Evolutionary conservation across 2,888 invertebrate species (phyloP).

Genomic region (Diarsia brunnea): DNA sequence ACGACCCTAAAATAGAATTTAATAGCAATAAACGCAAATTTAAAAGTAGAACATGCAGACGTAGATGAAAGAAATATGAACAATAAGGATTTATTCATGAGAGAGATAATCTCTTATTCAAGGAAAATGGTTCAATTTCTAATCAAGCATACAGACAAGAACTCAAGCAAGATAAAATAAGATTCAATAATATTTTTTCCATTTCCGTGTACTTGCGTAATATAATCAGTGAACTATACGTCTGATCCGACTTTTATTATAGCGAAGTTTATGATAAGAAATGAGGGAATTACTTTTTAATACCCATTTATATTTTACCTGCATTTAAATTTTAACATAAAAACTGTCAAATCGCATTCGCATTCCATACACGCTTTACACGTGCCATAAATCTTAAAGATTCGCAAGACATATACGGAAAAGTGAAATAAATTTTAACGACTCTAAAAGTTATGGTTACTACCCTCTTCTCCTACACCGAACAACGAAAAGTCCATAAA

Average conservation of each 20-base stretch:
- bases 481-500: conserved; percentile 66
- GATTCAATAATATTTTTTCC: neutral
- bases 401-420: conserved; percentile 60
- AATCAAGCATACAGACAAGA: neutral
- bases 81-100: conserved; percentile 3
- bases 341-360: conserved; percentile 36
- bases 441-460: conserved; percentile 67
- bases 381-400: conserved; percentile 67
- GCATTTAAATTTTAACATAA: conserved; percentile 6
- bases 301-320: conserved; percentile 19
- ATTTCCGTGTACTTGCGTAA: neutral
- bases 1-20: neutral
- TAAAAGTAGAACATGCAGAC: neutral
- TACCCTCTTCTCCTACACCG: conserved; percentile 62
- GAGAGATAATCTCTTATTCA: neutral
- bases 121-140: neutral
- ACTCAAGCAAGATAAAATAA: neutral
- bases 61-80: neutral
- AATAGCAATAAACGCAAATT: neutral
- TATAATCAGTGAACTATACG: neutral
- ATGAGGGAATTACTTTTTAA: conserved; percentile 6
- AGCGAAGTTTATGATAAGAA: neutral
- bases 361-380: conserved; percentile 48
- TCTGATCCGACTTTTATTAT: conserved; percentile 1
- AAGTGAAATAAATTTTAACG: conserved; percentile 71